Evolutionary conservation across 2,888 invertebrate species (phyloP).

Genomic region (Caenorhabditis drosophilae): DNA sequence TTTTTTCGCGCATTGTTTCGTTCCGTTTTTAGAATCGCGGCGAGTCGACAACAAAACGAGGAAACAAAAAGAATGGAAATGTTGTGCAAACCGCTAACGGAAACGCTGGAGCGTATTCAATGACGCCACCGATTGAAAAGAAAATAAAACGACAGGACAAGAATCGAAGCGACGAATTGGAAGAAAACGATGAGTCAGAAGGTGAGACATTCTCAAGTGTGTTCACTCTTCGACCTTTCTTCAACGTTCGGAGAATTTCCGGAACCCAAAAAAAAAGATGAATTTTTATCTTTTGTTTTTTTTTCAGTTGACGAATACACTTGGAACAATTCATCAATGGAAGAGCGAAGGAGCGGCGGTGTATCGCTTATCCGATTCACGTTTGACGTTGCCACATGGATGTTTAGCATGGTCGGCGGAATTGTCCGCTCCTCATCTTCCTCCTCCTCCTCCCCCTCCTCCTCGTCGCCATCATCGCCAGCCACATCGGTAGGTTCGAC

Average conservation of each 20-base stretch:
- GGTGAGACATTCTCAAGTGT: neutral
- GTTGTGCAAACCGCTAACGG: conserved; percentile 12
- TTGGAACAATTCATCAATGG: conserved; percentile 14
- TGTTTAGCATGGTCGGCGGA: conserved; percentile 8
- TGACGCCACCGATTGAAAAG: conserved; percentile 32
- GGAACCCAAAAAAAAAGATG: too few species aligned
- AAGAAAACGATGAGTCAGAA: conserved; percentile 27
- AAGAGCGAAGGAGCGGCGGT: conserved; percentile 8
- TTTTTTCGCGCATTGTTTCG: neutral
- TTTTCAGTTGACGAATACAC: conserved; percentile 20
- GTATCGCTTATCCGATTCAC: conserved; percentile 20
- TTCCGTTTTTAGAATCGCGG: neutral
- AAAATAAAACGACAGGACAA: conserved; percentile 16
- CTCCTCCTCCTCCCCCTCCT: too few species aligned
- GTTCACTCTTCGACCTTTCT: neutral
- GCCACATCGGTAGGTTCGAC: too few species aligned
- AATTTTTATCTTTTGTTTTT: too few species aligned
- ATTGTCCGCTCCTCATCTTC: neutral
- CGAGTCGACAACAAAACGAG: neutral
- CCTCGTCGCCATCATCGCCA: too few species aligned
- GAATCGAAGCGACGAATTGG: too few species aligned
- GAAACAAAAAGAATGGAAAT: conserved; percentile 19
- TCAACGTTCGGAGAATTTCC: neutral
- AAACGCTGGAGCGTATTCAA: conserved; percentile 3
- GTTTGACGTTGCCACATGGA: conserved; percentile 14